Base-by-base conservation (phyloP, 2,888 invertebrate species). In the Acanthosoma haemorrhoidale region DNA sequence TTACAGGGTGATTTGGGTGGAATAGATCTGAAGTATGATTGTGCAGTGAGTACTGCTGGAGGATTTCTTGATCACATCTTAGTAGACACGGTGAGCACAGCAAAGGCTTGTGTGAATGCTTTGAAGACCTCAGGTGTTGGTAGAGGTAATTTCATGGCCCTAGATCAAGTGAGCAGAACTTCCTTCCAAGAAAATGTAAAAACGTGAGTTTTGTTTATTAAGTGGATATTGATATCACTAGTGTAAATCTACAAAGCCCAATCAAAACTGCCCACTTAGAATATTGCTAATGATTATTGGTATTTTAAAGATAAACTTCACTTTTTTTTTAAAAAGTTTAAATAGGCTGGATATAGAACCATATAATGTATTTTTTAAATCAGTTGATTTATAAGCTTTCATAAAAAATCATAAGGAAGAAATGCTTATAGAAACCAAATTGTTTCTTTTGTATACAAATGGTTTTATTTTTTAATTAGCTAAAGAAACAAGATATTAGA, bases 1-100 rank as follows among this genome's bases (percentile, higher is more conserved):
- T 74, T 79, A 16, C 77, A 94, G 93, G 98, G 98, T 6, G 96
- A 98, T 79, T 84, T 99, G 34, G 99, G 97, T 11, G 94, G 89
- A 0, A 96, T 99, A 74, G 94, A 96, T 78, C 81, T 83, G 13
- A 93, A 91, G 79, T 99, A 94, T 80, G 98, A 99, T 80, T 88
- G 96, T 0, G 98, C 98, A 0, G 88, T 98, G 76, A 97, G 97
- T 0, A 97, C 96, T 0, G 94, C 94, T 1, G 95, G 95, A 78
- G 90, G 91, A 0, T 85, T 89, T 0, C 80, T 98, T 16, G 96
- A 99, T 78, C 88, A 94, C 77, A 91, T 98, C 69, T 90, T 99
- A 0, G 94, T 94, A 0, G 97, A 98, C 77, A 88, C 86, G 0
- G 91, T 93, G 2, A 84, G 88, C 31, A 94, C 94, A 0, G 97